Conservation (phyloP, 2,113 vertebrate species). For the Osmerus mordax region DNA sequence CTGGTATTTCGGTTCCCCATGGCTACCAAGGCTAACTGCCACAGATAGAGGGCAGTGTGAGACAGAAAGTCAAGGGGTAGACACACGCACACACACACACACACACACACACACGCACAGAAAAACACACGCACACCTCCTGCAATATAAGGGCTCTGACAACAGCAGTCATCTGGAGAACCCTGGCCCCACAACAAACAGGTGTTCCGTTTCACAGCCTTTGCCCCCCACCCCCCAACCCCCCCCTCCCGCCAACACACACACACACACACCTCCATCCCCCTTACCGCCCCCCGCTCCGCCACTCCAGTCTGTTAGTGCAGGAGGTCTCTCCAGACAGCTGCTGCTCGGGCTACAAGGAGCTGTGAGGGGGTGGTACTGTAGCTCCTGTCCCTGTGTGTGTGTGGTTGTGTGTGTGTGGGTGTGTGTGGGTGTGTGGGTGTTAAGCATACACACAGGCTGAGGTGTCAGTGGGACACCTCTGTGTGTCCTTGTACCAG, state of each 20-base stretch:
- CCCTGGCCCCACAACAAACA: constrained; percentile 87
- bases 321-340: constrained; percentile 81
- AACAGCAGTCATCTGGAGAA: constrained; percentile 87
- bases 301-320: constrained; percentile 75
- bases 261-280: no score
- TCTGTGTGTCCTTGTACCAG: no score
- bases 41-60: constrained; percentile 38
- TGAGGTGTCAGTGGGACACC: no score
- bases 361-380: constrained; percentile 69
- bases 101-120: constrained; percentile 40
- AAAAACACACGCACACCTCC: constrained; percentile 76
- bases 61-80: neutral
- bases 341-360: constrained; percentile 83
- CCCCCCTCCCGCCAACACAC: constrained; percentile 69
- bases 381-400: no score
- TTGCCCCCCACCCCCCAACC: constrained; percentile 69
- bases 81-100: constrained; percentile 13
- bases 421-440: no score
- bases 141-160: constrained; percentile 85
- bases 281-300: constrained; percentile 32
- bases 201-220: constrained; percentile 89
- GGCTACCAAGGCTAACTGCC: neutral
- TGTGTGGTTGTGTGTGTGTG: no score
- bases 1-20: no score
- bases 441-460: no score